phyloP scores from a whole-genome alignment of 2,888 invertebrate genomes.

The Sympetrum striolatum region DNA sequence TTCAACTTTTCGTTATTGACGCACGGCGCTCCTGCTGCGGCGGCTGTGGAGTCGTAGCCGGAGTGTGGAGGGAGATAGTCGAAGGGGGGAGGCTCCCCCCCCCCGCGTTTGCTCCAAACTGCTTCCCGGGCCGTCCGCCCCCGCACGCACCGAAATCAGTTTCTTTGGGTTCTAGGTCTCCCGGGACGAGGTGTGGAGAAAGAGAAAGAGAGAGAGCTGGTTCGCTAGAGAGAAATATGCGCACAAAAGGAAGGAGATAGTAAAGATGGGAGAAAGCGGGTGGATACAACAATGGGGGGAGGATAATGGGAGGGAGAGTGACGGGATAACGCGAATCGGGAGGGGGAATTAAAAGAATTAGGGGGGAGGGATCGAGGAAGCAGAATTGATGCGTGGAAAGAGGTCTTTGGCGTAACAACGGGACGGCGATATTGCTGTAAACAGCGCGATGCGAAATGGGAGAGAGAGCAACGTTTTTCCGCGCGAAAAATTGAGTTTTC shows the following conservation, averaged over 20 bases:
- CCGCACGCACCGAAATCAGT: background rate
- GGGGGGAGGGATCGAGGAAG: background rate
- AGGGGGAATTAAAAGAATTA: background rate
- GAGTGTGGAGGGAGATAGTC: background rate
- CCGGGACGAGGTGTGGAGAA: background rate
- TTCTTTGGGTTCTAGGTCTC: background rate
- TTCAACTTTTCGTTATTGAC: background rate
- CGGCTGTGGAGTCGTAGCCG: background rate
- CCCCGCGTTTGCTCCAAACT: background rate
- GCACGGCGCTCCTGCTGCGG: background rate
- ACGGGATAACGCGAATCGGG: background rate
- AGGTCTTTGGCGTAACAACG: too few relatives aligned
- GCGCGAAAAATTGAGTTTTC: too few relatives aligned
- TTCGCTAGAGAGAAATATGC: too few relatives aligned
- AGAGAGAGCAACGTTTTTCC: too few relatives aligned
- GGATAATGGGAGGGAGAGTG: background rate
- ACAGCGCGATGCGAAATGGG: too few relatives aligned
- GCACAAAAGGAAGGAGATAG: too few relatives aligned
- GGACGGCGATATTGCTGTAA: too few relatives aligned
- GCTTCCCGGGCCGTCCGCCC: background rate
- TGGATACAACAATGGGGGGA: too few relatives aligned
- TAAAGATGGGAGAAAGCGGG: too few relatives aligned
- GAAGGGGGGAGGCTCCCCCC: background rate
- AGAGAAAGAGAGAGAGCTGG: background rate
- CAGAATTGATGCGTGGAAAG: too few relatives aligned